phyloP scores from a whole-genome alignment of 2,888 invertebrate genomes.

The Tortricodes alternella region DNA sequence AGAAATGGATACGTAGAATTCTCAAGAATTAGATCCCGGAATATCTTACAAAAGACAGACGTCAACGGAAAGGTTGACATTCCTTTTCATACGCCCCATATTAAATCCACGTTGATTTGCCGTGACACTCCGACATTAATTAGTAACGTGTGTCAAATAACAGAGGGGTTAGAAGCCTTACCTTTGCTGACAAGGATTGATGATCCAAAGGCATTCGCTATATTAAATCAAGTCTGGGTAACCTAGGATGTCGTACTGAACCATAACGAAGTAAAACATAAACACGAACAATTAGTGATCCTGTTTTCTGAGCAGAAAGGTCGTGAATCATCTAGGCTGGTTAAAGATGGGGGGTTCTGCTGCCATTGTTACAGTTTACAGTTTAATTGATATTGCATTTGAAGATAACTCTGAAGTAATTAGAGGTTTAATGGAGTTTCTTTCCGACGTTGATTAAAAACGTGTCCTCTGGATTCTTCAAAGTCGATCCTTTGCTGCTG shows the following conservation, averaged over 20 bases:
- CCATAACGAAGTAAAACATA: not conserved
- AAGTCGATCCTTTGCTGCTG: not conserved
- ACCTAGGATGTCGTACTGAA: slow-evolving; percentile 3
- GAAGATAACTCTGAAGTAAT: slow-evolving; percentile 16
- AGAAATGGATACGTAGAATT: not conserved
- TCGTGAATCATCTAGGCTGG: not conserved
- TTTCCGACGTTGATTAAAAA: slow-evolving; percentile 25
- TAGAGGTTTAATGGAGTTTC: slow-evolving; percentile 12
- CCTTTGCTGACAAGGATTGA: slow-evolving; percentile 27
- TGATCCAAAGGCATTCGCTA: slow-evolving; percentile 17
- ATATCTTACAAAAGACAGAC: slow-evolving; percentile 15
- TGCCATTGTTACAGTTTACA: slow-evolving; percentile 2
- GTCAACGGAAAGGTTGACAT: slow-evolving; percentile 12
- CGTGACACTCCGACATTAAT: slow-evolving; percentile 26
- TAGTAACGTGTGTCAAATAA: slow-evolving; percentile 31
- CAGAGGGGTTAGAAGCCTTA: slow-evolving; percentile 23
- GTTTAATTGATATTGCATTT: slow-evolving; percentile 24
- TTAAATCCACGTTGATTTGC: slow-evolving; percentile 30
- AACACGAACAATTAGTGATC: not conserved
- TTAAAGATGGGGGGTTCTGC: not conserved
- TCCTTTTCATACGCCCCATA: slow-evolving; percentile 24
- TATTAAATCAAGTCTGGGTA: slow-evolving; percentile 27
- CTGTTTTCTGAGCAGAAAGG: not conserved
- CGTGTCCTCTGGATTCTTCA: slow-evolving; percentile 11
- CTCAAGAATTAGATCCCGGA: not conserved